Evolutionary conservation across 30 jellyfish, hydroid and myxozoan species (phyloP).

Genomic region (Catostylus mosaicus): DNA sequence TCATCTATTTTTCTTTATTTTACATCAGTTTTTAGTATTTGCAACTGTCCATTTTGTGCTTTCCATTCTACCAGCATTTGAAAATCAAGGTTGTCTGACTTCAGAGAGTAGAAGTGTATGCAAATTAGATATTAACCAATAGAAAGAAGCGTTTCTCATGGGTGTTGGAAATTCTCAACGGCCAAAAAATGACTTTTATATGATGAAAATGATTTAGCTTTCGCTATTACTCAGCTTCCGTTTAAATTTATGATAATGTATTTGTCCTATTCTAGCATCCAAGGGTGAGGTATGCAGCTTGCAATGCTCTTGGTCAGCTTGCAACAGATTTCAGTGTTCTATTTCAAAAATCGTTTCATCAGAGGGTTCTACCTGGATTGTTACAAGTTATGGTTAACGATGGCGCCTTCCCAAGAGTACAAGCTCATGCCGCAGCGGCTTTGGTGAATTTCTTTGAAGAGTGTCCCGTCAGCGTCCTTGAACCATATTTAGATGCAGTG

Average conservation of each 20-base stretch:
- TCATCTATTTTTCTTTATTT: not conserved
- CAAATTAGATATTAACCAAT: too few species aligned
- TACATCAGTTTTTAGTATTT: too few species aligned
- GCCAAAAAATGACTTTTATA: too few species aligned
- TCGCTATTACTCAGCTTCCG: too few species aligned
- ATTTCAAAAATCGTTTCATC: conserved; percentile 91
- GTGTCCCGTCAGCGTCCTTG: conserved; percentile 93
- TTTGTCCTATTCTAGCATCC: conserved; percentile 75
- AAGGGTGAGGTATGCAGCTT: conserved; percentile 97
- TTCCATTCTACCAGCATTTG: too few species aligned
- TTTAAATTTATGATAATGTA: not conserved
- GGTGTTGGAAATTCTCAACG: too few species aligned
- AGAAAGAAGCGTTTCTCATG: too few species aligned
- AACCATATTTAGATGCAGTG: conserved; percentile 96
- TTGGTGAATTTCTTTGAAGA: conserved; percentile 98
- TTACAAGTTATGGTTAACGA: conserved; percentile 79
- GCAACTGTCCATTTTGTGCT: too few species aligned
- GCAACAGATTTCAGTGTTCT: conserved; percentile 94
- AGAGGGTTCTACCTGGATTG: conserved; percentile 82
- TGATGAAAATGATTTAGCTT: too few species aligned
- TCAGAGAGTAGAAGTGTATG: too few species aligned
- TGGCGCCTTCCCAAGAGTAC: conserved; percentile 95
- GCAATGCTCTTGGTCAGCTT: conserved; percentile 98
- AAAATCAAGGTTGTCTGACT: too few species aligned
- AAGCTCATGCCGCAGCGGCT: conserved; percentile 99